These are phyloP conservation scores for Caenorhabditis drosophilae DNA, from an alignment of 2,888 invertebrate species.

Conservation along the genomic window DNA sequence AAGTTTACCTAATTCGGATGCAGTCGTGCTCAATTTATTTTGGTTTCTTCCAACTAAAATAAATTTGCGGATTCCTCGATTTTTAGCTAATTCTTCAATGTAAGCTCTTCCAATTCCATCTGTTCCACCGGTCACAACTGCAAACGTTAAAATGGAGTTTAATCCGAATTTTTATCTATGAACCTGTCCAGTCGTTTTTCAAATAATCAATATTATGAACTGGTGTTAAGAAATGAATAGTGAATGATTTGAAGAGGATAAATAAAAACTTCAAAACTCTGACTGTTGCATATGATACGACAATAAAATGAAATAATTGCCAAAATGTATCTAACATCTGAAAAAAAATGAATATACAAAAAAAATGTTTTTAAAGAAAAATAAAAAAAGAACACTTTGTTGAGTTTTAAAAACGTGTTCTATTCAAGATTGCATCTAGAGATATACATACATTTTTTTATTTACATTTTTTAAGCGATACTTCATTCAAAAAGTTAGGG, in stretches of 20 bases:
- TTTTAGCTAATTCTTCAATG: constrained; percentile 58
- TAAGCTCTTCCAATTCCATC: constrained; percentile 68
- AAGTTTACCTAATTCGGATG: constrained; percentile 49
- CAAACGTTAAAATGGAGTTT: background rate
- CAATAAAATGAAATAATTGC: constrained; percentile 15
- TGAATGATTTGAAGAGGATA: constrained; percentile 45
- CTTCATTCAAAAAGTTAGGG: no score
- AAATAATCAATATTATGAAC: constrained; percentile 39
- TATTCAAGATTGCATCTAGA: background rate
- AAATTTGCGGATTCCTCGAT: constrained; percentile 61
- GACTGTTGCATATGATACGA: constrained; percentile 48
- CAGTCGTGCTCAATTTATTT: constrained; percentile 52
- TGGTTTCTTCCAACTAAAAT: constrained; percentile 62
- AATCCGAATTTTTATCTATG: background rate
- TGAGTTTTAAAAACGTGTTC: background rate
- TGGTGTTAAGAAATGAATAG: constrained; percentile 45
- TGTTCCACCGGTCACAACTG: constrained; percentile 44
- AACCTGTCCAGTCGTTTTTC: constrained; percentile 53
- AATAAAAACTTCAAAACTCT: constrained; percentile 57
- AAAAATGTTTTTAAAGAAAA: background rate
- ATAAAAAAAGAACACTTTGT: constrained; percentile 2
- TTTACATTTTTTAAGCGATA: no score
- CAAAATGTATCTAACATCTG: constrained; percentile 27
- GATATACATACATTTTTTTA: no score
- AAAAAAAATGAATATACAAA: constrained; percentile 1